A percentile compares a stretch with the other conserved stretches of the same genome.
Evolutionary conservation across 2,797 vertebrate species (phyloP).

Genomic region (Enteromius anoplus): DNA sequence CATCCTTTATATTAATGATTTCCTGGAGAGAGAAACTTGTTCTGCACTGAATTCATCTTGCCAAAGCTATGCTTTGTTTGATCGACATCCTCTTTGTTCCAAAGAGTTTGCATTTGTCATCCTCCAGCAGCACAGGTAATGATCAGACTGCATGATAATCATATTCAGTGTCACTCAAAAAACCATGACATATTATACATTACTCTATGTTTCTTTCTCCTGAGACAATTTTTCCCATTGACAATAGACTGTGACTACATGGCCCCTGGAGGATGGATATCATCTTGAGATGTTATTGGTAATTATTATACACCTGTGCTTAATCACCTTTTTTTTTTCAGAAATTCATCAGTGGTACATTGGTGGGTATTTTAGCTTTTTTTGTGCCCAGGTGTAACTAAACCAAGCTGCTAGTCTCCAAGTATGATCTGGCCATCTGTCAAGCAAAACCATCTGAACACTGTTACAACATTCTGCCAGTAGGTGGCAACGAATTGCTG

Average conservation of each 20-base stretch:
- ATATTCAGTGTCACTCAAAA: conserved; percentile 49
- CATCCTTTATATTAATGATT: conserved; percentile 37
- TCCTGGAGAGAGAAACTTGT: conserved; percentile 33
- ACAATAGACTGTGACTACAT: conserved; percentile 48
- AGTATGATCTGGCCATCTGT: not conserved
- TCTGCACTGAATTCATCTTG: conserved; percentile 8
- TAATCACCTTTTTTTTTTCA: conserved; percentile 40
- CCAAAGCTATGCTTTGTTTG: conserved; percentile 44
- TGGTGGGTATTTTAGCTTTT: not conserved
- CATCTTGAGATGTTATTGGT: conserved; percentile 39
- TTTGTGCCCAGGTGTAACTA: not conserved
- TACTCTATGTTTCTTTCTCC: conserved; percentile 39
- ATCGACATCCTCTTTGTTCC: conserved; percentile 54
- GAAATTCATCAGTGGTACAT: conserved; percentile 11
- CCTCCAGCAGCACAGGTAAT: conserved; percentile 48
- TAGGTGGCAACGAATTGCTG: not conserved
- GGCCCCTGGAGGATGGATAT: conserved; percentile 40
- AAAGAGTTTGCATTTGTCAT: conserved; percentile 57
- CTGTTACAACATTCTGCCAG: not conserved
- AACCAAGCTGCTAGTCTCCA: not conserved
- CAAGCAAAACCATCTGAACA: not conserved
- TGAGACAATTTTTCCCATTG: conserved; percentile 25
- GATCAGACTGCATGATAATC: conserved; percentile 53
- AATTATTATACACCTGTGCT: conserved; percentile 57
- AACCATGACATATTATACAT: conserved; percentile 48